These are phyloP conservation scores for Phenganax stokvisi DNA, from an alignment of 92 coral and sea anemone species.

Conservation along the genomic window DNA sequence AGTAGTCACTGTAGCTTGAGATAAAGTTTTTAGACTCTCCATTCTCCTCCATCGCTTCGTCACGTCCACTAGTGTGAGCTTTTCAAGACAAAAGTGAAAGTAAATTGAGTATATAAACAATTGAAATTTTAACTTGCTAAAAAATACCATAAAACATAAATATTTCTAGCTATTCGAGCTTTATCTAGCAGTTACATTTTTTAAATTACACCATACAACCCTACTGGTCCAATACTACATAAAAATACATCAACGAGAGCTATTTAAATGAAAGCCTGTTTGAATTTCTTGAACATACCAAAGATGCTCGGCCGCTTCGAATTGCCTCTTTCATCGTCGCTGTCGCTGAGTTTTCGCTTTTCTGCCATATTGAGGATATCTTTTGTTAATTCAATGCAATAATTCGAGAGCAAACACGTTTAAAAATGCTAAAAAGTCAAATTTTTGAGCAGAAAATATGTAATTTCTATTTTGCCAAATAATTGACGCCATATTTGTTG, in stretches of 20 bases:
- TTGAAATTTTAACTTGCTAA: no score
- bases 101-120: no score
- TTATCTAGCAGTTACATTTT: no score
- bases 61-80: neutral
- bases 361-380: slow-evolving; percentile 16
- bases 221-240: no score
- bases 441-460: neutral
- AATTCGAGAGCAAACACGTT: neutral
- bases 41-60: neutral
- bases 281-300: neutral
- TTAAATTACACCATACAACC: no score
- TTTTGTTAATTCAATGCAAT: neutral
- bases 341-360: slow-evolving; percentile 26
- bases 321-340: slow-evolving; percentile 9
- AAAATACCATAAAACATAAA: no score
- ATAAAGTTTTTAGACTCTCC: neutral
- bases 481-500: neutral
- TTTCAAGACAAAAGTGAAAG: no score
- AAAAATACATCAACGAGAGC: no score
- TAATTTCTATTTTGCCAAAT: neutral
- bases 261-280: neutral
- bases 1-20: neutral
- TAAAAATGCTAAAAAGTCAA: neutral
- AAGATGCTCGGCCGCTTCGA: neutral
- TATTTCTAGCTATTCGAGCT: no score